Evolutionary conservation across 2,888 invertebrate genomes (phyloP), one percentile per base, ranked within the genome.

Genomic region (Callyntrura sp.): DNA sequence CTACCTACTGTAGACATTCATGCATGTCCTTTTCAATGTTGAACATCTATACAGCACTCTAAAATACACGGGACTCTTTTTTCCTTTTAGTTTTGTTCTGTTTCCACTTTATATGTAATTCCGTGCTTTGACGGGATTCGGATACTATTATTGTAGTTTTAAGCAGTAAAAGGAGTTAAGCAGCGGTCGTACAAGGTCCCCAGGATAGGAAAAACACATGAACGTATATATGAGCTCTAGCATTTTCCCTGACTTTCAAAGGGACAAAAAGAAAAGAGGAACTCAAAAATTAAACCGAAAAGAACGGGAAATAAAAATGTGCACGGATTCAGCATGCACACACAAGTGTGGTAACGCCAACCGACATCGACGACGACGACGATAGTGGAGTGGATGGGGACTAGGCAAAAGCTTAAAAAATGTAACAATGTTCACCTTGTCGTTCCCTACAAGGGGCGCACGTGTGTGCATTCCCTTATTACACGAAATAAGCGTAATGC

Each of bases 71-170:
- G 51, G 20, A 4, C 14, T 76, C 23, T 76, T 17, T 45, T 73
- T 48, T 51, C 25, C 23, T 76, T 43, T 76, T 45, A 48, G 48
- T 78, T 35, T 35, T n/a, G 9, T 25, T 35, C 51, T 14, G 14
- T 48, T 76, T 25, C 60, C 17, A 28, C 35, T 79, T 35, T 35
- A 23, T 48, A 48, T 83, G 83, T 83, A 68, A 83, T 51, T 83
- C 14, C 51, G 68, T 83, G 83, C 68, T 83, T 83, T 83, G 83
- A 83, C 51, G 68, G 83, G 68, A 83, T 83, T 83, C 45, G 28
- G 48, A 68, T 68, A 25, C 48, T 35, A 81, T 65, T 82, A 83
- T 65, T 81, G 28, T 68, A 68, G 83, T 51, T 83, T 68, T 83
- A 23, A 82, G 57, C 23, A 23, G 48, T 43, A 43, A 4, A 57